Conservation (phyloP, 2,888 invertebrate species). For the Diloba caeruleocephala region DNA sequence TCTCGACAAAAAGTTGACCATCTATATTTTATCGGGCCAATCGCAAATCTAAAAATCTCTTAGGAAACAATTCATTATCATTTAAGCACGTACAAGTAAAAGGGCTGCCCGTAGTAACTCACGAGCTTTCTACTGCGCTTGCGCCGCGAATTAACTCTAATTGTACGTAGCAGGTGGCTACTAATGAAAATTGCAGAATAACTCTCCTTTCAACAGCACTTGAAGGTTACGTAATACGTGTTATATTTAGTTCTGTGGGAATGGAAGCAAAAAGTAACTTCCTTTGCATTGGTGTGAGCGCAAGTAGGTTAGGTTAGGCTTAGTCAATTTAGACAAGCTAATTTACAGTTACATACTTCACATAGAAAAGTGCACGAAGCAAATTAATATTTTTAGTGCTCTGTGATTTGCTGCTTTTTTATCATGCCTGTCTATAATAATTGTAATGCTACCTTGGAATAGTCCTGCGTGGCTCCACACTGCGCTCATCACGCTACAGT, state of each 20-base stretch:
- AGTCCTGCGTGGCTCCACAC: too few relatives aligned
- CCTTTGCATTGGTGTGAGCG: conserved; percentile 14
- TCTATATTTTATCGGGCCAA: conserved; percentile 8
- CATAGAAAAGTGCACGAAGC: too few relatives aligned
- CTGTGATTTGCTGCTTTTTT: too few relatives aligned
- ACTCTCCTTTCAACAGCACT: conserved; percentile 45
- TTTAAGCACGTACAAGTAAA: conserved; percentile 40
- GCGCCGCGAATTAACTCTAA: conserved; percentile 57
- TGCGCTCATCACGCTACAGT: too few relatives aligned
- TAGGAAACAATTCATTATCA: conserved; percentile 34
- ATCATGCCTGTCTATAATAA: too few relatives aligned
- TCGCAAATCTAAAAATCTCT: conserved; percentile 15
- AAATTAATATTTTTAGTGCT: too few relatives aligned
- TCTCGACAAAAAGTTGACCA: conserved; percentile 6
- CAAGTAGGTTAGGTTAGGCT: background rate
- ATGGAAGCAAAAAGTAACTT: conserved; percentile 13
- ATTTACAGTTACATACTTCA: background rate
- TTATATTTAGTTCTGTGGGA: conserved; percentile 33
- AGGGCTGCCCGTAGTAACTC: conserved; percentile 50
- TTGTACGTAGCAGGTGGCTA: conserved; percentile 57
- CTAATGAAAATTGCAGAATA: conserved; percentile 51
- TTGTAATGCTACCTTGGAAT: too few relatives aligned
- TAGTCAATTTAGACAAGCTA: background rate
- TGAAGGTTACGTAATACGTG: conserved; percentile 40
- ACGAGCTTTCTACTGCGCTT: conserved; percentile 61